These are phyloP conservation scores for Melipona quadrifasciata DNA, from an alignment of 1,140 invertebrate species.

Conservation along the genomic window DNA sequence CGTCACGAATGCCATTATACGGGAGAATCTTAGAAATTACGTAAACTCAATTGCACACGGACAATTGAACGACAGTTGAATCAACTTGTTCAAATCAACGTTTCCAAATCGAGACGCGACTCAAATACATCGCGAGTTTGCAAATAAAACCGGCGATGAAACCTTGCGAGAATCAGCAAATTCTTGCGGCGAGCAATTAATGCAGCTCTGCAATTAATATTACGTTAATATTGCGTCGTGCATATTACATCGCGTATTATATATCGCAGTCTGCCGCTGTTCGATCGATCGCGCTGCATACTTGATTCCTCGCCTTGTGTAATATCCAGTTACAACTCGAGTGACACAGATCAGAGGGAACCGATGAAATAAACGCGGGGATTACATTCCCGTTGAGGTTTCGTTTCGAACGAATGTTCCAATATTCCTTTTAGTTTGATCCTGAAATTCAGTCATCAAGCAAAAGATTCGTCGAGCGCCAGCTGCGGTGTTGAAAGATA, in stretches of 20 bases:
- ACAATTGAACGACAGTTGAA: not conserved
- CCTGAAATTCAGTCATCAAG: not conserved
- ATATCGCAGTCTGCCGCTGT: not conserved
- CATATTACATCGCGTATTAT: not conserved
- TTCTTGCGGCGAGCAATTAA: not conserved
- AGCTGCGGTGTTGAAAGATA: too few species aligned
- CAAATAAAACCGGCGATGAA: not conserved
- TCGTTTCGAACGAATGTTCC: not conserved
- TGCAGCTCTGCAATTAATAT: not conserved
- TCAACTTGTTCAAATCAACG: not conserved
- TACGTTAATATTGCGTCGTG: not conserved
- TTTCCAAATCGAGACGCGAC: not conserved
- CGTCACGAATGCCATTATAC: not conserved
- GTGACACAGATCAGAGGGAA: not conserved
- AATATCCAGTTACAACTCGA: not conserved
- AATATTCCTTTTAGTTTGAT: not conserved
- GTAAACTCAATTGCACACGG: not conserved
- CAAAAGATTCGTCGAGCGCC: not conserved
- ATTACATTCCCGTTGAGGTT: not conserved
- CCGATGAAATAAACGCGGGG: not conserved
- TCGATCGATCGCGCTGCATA: constrained; percentile 1
- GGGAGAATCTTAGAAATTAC: not conserved
- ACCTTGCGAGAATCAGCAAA: not conserved
- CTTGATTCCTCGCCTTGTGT: not conserved
- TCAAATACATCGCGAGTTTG: not conserved